These are phyloP conservation scores for Choloepus didactylus DNA, from an alignment of 2,797 vertebrate genomes.

Conservation along the genomic window DNA sequence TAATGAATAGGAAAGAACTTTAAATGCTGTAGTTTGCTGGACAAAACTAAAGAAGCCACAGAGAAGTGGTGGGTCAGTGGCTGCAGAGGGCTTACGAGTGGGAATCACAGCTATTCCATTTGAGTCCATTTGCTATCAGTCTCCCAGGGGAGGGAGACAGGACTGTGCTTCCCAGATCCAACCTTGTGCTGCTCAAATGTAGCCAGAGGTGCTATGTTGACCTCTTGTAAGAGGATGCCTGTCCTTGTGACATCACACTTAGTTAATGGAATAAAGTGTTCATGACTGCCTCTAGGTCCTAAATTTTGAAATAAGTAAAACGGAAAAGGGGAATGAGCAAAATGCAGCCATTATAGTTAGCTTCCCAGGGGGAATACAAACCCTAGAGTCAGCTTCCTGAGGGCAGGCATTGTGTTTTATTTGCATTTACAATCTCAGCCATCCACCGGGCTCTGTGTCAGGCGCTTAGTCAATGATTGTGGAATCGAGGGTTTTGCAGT, in stretches of 20 bases:
- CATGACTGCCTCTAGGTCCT: not conserved
- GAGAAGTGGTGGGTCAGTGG: not conserved
- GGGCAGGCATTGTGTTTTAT: not conserved
- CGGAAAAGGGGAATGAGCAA: constrained; percentile 6
- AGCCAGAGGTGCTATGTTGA: not conserved
- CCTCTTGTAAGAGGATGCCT: not conserved
- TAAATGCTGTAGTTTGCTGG: not conserved
- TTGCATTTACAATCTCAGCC: not conserved
- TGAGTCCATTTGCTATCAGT: not conserved
- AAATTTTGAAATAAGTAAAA: constrained; percentile 24
- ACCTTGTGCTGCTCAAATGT: not conserved
- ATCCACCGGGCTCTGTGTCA: not conserved
- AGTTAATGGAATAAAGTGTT: not conserved
- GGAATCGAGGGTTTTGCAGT: not conserved
- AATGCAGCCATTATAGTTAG: not conserved
- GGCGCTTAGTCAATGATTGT: not conserved
- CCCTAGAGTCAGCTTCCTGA: not conserved
- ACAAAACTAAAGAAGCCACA: not conserved
- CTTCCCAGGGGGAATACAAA: not conserved
- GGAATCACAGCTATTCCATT: not conserved
- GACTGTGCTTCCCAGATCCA: not conserved
- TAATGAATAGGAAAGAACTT: not conserved
- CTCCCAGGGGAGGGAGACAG: not conserved
- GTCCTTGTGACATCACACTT: not conserved
- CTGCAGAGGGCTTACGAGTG: not conserved